Conservation (phyloP, 2,888 invertebrate species). For the Drosophila suboccidentalis region DNA sequence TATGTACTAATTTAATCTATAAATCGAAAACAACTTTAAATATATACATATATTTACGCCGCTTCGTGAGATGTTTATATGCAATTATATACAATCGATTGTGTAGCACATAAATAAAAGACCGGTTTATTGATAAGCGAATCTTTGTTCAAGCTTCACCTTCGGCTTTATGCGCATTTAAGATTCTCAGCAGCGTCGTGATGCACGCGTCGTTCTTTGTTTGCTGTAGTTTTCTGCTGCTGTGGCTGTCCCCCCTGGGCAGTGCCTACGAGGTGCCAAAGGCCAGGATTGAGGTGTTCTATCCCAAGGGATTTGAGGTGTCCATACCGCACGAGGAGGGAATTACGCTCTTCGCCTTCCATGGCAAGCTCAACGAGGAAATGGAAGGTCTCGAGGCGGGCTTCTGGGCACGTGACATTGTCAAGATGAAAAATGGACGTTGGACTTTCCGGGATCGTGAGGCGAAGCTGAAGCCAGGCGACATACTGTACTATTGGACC, state of each 20-base stretch:
- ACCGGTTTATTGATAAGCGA: conserved; percentile 64
- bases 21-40: neutral
- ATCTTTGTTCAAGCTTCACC: conserved; percentile 17
- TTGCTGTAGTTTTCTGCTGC: conserved; percentile 27
- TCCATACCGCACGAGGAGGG: conserved; percentile 88
- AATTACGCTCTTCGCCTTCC: conserved; percentile 90
- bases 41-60: neutral
- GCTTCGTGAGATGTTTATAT: neutral
- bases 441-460: conserved; percentile 89
- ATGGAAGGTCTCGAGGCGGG: conserved; percentile 91
- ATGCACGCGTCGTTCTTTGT: conserved; percentile 19
- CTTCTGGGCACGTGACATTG: conserved; percentile 89
- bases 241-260: neutral
- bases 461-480: conserved; percentile 88
- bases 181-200: conserved; percentile 32
- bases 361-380: conserved; percentile 91
- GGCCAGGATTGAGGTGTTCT: conserved; percentile 86
- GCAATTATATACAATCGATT: conserved; percentile 3
- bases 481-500: conserved; percentile 91
- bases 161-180: conserved; percentile 55
- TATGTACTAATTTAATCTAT: neutral
- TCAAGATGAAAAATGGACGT: conserved; percentile 88
- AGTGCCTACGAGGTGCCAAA: conserved; percentile 85
- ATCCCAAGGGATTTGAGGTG: conserved; percentile 87
- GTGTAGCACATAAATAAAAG: conserved; percentile 20